A percentile compares a stretch with the other conserved stretches of the same genome.
Conservation (phyloP, 2,113 vertebrate species). For the Urocynchramus pylzowi region DNA sequence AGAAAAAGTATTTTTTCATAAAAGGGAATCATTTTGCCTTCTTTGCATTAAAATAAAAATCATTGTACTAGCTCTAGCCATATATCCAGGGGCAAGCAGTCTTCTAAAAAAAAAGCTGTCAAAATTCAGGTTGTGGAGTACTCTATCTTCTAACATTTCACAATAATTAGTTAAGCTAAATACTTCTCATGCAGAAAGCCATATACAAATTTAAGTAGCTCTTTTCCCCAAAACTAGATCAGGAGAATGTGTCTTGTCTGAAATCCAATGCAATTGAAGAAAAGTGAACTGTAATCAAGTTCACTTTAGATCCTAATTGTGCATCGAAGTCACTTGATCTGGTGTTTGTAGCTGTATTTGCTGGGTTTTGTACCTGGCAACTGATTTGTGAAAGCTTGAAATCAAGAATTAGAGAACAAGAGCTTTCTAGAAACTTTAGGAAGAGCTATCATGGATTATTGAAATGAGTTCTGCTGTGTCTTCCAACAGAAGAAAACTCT, state of each 20-base stretch:
- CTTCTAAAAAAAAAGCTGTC: neutral
- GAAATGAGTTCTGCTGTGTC: neutral
- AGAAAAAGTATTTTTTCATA: neutral
- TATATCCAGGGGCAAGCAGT: neutral
- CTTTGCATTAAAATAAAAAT: neutral
- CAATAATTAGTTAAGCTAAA: neutral
- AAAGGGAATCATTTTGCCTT: neutral
- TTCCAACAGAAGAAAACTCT: too few relatives aligned
- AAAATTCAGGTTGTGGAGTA: neutral
- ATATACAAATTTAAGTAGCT: neutral
- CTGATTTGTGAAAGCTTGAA: neutral
- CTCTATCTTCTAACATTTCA: neutral
- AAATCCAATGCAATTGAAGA: neutral
- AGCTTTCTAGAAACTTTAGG: neutral
- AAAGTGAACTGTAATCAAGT: neutral
- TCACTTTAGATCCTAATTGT: neutral
- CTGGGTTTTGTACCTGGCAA: neutral
- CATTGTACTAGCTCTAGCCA: neutral
- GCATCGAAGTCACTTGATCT: neutral
- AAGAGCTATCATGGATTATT: neutral
- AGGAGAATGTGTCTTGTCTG: neutral
- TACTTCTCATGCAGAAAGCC: neutral
- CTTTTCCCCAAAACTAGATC: neutral
- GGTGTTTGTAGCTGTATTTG: neutral
- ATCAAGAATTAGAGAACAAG: neutral